Base-by-base conservation (phyloP, 2,797 vertebrate species). In the Hafferia zeledoni region DNA sequence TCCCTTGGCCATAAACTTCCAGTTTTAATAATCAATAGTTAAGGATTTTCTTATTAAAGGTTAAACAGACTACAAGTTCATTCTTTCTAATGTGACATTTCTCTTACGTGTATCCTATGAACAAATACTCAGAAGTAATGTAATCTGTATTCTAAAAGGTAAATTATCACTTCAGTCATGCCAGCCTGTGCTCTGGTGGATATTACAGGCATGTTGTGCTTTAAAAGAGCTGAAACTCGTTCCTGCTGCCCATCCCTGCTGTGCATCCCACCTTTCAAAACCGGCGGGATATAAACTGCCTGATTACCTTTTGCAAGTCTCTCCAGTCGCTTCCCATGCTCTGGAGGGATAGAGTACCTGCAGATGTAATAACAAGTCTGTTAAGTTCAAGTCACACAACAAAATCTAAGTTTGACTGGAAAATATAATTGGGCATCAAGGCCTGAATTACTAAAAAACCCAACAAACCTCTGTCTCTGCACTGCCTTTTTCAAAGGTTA, bases 331-430 rank as follows among this genome's bases (percentile, higher is more conserved):
- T 99, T 99, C 69, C 99, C 99, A 2, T 99, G 99, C 89, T 99
- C 99, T 35, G 99, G 99, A 41, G 99, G 99, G 27, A 99, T 98
- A 2, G 98, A 98, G 49, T 99, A 99, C 99, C 99, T 99, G 95
- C 17, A 97, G 83, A 17, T 50, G 31, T 55, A 69, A 79, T 18
- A 93, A 92, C 4, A 84, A 56, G 15, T 15, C 39, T 56, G 39
- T 35, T 47, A 64, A 82, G 47, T 23, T 35, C 46, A 85, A 71
- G 49, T 14, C 44, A 47, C 43, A 49, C 1, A 23, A 87, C 16
- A 65, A 75, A 90, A 70, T 27, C 31, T 56, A 19, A 33, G 16
- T 67, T 18, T 71, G 28, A 76, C 22, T 30, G 25, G 31, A 90
- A 83, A 83, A 60, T 17, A 35, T 46, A 23, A 94, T 49, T 0